Evolutionary conservation across 2,113 vertebrate genomes (phyloP), one percentile per base, ranked within the genome.

Genomic region (Peromyscus maniculatus): DNA sequence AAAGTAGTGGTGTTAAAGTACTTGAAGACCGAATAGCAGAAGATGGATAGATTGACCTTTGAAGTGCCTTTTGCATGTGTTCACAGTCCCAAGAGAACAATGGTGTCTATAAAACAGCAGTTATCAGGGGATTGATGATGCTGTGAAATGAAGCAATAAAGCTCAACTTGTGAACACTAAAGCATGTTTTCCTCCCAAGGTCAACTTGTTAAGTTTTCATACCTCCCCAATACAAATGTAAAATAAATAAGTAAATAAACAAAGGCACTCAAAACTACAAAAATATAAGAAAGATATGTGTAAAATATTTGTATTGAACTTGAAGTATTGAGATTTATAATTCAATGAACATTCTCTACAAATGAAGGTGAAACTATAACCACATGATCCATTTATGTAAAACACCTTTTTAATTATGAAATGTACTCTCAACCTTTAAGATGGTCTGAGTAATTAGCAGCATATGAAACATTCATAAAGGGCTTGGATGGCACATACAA

Each of bases 321-420:
- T 95, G n/a, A 72, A 43, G 13, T 92, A 92, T 1, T 77, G 49
- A 17, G 57, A 66, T 55, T 75, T 57, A 87, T 66, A 59, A 5
- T 55, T 95, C 43, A 96, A 31, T 57, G 10, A 80, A 46, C 31
- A 87, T 75, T 77, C 52, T 69, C 22, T 77, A 19, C 75, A 89
- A 91, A 93, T 43, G 46, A 94, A 93, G 52, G 21, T 83, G 5
- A 66, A 93, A 95, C 72, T 83, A 55, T 9, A 91, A 93, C 86
- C 91, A 26, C 77, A 46, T 84, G 55, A 79, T 46, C 17, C n/a
- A 43, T 49, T 89, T 82, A n/a, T 46, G 74, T 55, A 74, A 86
- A 91, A 12, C 43, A 15, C 11, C 31, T 74, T 66, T 86, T 89
- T 33, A 89, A 83, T 92, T 87, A 79, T 74, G n/a, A 94, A 75